Evolutionary conservation across 2,113 vertebrate genomes (phyloP).

Genomic region (Calonectris borealis): DNA sequence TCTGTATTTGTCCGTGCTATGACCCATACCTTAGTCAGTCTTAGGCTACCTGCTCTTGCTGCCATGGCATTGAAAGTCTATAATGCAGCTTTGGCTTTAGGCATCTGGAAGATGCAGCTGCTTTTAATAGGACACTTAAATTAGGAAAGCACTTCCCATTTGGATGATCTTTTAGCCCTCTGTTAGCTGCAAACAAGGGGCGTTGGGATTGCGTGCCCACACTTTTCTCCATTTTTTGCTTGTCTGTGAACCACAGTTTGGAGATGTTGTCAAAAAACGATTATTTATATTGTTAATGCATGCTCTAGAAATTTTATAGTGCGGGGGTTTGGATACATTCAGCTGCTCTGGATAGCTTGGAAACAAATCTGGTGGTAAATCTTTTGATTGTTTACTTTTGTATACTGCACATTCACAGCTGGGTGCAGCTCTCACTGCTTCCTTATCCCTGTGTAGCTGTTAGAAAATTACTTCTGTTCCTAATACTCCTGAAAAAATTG

Average conservation of each 20-base stretch:
- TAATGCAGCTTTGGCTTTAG: not conserved
- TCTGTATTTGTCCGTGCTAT: not conserved
- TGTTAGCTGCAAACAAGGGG: not conserved
- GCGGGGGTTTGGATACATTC: not conserved
- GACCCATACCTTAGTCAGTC: not conserved
- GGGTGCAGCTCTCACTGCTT: not conserved
- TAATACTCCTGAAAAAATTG: constrained; percentile 3
- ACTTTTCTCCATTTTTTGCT: not conserved
- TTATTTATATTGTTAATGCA: not conserved
- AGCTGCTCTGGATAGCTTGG: not conserved
- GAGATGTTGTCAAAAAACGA: not conserved
- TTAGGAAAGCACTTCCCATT: not conserved
- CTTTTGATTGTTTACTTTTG: not conserved
- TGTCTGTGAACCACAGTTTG: not conserved
- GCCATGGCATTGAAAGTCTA: not conserved
- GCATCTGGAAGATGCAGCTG: not conserved
- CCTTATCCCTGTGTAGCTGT: not conserved
- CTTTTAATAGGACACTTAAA: not conserved
- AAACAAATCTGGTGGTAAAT: constrained; percentile 9
- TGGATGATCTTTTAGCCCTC: not conserved
- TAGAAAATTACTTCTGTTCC: not conserved
- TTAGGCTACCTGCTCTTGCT: not conserved
- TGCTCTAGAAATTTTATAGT: not conserved
- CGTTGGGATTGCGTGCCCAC: not conserved
- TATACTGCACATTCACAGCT: not conserved